Conservation (phyloP, 2,113 vertebrate genomes). For the Hemiprocne comata region DNA sequence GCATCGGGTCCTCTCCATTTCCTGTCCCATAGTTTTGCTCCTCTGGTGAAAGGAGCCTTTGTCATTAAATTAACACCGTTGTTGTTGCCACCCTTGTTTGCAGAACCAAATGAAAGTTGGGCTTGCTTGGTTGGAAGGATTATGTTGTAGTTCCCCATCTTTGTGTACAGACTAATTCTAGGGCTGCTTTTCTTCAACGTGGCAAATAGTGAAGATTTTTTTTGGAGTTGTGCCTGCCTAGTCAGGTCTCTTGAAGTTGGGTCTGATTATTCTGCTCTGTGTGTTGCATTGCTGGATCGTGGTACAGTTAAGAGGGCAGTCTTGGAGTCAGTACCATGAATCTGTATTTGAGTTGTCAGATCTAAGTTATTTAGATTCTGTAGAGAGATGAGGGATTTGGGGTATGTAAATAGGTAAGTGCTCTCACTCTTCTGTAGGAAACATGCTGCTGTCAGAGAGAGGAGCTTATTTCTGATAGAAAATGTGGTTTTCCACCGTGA, state of each 20-base stretch:
- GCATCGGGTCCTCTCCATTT: slow-evolving; percentile 7
- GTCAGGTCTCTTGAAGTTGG: not conserved
- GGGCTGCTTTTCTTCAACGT: rapidly evolving
- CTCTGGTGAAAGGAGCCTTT: slow-evolving; percentile 10
- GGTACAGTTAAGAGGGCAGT: not conserved
- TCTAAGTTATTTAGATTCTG: not conserved
- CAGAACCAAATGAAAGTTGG: not conserved
- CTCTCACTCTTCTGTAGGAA: not conserved
- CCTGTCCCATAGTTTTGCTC: not conserved
- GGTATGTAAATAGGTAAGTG: not conserved
- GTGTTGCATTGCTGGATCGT: not conserved
- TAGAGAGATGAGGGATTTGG: not conserved
- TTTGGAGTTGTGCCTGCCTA: not conserved
- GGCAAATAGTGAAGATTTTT: not conserved
- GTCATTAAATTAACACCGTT: not conserved
- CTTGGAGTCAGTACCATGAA: not conserved
- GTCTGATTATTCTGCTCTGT: not conserved
- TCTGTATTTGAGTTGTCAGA: not conserved
- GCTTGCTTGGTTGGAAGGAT: not conserved
- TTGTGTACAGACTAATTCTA: not conserved
- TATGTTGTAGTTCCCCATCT: not conserved
- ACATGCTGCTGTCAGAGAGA: not conserved
- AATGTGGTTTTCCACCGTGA: not conserved
- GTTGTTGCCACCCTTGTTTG: not conserved
- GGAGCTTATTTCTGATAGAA: not conserved